phyloP scores from a whole-genome alignment of 1,140 invertebrate species.

The Vollenhovia emeryi region DNA sequence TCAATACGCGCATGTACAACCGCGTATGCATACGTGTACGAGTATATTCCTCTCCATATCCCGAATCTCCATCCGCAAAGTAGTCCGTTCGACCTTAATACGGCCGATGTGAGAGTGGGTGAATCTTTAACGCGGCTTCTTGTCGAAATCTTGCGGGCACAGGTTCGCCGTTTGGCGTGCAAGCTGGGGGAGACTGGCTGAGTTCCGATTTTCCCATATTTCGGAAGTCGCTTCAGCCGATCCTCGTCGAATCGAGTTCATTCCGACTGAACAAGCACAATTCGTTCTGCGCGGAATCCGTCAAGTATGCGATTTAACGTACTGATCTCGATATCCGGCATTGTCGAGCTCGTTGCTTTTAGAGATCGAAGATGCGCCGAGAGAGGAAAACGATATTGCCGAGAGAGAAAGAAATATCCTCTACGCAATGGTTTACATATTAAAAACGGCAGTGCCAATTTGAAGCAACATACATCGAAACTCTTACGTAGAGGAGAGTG shows the following conservation, averaged over 20 bases:
- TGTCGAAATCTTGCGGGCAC: conserved; percentile 68
- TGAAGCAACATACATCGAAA: not conserved
- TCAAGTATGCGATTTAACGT: conserved; percentile 61
- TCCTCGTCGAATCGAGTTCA: conserved; percentile 66
- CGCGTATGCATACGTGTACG: conserved; percentile 23
- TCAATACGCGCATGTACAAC: conserved; percentile 18
- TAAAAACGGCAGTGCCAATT: not conserved
- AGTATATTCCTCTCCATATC: conserved; percentile 56
- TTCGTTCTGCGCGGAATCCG: conserved; percentile 63
- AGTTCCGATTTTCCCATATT: conserved; percentile 66
- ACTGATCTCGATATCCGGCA: conserved; percentile 36
- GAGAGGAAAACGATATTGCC: conserved; percentile 9
- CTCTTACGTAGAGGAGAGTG: not conserved
- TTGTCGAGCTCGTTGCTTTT: conserved; percentile 34
- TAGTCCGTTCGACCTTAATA: conserved; percentile 71
- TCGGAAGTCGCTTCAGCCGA: conserved; percentile 63
- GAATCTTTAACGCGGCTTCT: conserved; percentile 74
- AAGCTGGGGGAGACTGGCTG: conserved; percentile 42
- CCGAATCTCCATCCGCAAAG: conserved; percentile 73
- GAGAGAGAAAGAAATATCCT: not conserved
- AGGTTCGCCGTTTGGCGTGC: conserved; percentile 1
- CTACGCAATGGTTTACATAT: not conserved
- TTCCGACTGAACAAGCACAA: conserved; percentile 67
- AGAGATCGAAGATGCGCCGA: conserved; percentile 14
- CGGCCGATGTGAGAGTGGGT: conserved; percentile 67